Evolutionary conservation across 2,797 vertebrate species (phyloP), one percentile per base, ranked within the genome.

Genomic region (Gephyroberyx darwinii): DNA sequence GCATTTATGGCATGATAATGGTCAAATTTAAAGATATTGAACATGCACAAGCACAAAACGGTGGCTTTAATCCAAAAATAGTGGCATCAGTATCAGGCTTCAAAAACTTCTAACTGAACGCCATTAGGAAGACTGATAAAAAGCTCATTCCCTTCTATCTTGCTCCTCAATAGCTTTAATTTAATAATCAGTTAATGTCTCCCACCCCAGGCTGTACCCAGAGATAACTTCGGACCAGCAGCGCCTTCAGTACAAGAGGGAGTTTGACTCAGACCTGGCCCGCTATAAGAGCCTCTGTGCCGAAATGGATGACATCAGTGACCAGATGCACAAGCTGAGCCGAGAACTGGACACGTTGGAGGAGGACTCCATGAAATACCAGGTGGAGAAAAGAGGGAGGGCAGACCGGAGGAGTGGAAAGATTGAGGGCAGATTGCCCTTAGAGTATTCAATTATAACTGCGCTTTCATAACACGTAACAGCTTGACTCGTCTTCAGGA

Each of bases 271-370:
- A 0, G 91, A 94, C n/a, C 89, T 96, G 73, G 74, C 77, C 10
- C 84, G 45, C 3, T 96, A 96, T 75, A 96, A 95, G 80, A 88
- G 73, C 60, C 90, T 96, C 54, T 95, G 95, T 4, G 85, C 93
- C 0, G 90, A 96, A 61, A 94, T 96, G 94, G 95, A 96, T 5
- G 64, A 93, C 7, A 75, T 95, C 88, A 94, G 92, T 1, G 93
- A 95, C 78, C 92, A 93, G 90, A 90, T 96, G 22, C 93, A 93
- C 76, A 86, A 93, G 65, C 93, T 96, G 78, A 94, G 90, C 84
- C 91, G 88, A 14, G 91, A 95, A 60, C 80, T 96, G 31, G 95
- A 96, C 86, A 61, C 65, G 0, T 56, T 96, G 73, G 71, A 92
- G 0, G 88, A 93, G 35, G 90, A 80, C 56, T 94, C 92, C 0